These are phyloP conservation scores for Ptychochromis oligacanthus DNA, from an alignment of 2,113 vertebrate genomes.

Conservation along the genomic window DNA sequence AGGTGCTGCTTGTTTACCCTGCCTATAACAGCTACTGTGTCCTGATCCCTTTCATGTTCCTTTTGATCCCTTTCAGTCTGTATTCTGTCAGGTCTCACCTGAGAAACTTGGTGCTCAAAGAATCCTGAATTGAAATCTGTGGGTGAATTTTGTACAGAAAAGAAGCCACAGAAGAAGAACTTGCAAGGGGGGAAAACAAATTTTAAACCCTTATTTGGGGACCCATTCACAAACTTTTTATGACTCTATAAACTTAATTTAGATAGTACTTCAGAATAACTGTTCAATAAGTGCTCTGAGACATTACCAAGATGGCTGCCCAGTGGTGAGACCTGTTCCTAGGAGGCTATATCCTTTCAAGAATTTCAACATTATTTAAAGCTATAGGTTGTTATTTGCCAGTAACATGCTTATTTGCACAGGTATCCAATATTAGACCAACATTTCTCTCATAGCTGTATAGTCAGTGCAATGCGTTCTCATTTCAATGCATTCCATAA, in stretches of 20 bases:
- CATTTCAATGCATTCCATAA: background rate
- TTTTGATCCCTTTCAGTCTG: background rate
- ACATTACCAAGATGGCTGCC: background rate
- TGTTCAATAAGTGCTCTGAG: too few relatives aligned
- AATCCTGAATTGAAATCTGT: background rate
- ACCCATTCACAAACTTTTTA: background rate
- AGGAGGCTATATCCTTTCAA: background rate
- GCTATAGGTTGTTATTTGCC: background rate
- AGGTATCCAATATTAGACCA: background rate
- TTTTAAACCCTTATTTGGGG: background rate
- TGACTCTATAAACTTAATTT: too few relatives aligned
- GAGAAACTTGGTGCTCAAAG: background rate
- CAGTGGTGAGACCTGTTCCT: background rate
- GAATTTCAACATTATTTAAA: background rate
- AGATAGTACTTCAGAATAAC: background rate
- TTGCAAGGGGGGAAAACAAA: background rate
- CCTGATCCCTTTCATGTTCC: slow-evolving; percentile 40
- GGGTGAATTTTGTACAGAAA: too few relatives aligned
- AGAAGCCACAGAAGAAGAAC: background rate
- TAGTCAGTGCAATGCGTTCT: too few relatives aligned
- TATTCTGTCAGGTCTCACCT: background rate
- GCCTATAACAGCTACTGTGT: slow-evolving; percentile 30
- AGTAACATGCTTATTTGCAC: background rate
- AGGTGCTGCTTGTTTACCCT: slow-evolving; percentile 46
- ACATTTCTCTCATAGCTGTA: too few relatives aligned